Conservation (phyloP, 2,888 invertebrate species). For the Drosophila paramelanica region DNA sequence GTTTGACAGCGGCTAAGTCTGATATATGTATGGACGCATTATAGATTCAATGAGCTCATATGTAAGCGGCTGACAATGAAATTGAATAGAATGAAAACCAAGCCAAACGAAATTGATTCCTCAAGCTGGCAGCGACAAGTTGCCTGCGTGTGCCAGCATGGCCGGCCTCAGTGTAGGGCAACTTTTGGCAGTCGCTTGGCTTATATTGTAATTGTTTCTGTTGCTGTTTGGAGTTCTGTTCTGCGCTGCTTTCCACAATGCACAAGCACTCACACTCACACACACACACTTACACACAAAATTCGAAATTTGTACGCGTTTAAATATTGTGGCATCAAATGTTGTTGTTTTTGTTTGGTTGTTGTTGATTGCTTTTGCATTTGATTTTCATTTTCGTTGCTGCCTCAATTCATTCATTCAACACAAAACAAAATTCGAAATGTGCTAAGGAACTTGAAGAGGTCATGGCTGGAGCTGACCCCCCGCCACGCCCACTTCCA, state of each 20-base stretch:
- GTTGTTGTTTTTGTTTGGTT: conserved; percentile 27
- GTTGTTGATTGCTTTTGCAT: conserved; percentile 57
- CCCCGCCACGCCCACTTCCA: neutral
- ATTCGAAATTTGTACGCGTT: conserved; percentile 13
- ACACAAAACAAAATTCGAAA: conserved; percentile 19
- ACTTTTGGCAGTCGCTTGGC: conserved; percentile 34
- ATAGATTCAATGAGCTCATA: neutral
- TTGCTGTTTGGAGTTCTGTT: conserved; percentile 15
- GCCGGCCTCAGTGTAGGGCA: conserved; percentile 29
- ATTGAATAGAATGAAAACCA: neutral
- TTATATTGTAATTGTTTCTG: conserved; percentile 44
- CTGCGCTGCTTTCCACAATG: conserved; percentile 26
- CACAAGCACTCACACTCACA: conserved; percentile 7
- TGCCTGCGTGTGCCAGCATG: conserved; percentile 12
- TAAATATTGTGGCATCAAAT: conserved; percentile 37
- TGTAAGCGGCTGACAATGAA: neutral
- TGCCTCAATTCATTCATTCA: conserved; percentile 46
- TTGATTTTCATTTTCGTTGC: conserved; percentile 49
- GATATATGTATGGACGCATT: conserved; percentile 37
- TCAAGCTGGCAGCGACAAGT: conserved; percentile 13
- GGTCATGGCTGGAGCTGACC: conserved; percentile 55
- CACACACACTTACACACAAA: conserved; percentile 3
- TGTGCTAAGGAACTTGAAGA: conserved; percentile 41
- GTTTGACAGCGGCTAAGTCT: conserved; percentile 36
- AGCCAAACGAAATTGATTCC: neutral